A percentile compares a stretch with the other conserved stretches of the same genome.
Conservation (phyloP, 2,888 invertebrate genomes). For the Coremacera marginata region DNA sequence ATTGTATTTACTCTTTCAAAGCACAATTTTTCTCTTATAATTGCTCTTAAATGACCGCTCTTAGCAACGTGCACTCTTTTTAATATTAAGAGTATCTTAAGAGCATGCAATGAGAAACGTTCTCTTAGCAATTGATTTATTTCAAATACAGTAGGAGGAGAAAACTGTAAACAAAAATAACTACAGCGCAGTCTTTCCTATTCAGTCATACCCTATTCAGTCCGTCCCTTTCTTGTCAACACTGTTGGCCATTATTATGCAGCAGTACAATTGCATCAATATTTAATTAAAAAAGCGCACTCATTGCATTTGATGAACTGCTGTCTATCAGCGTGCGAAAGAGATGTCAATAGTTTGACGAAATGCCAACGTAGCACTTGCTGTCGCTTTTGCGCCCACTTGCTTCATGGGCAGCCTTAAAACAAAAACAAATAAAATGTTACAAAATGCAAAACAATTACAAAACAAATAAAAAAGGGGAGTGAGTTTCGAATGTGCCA, state of each 20-base stretch:
- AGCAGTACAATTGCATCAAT: conserved; percentile 42
- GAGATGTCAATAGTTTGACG: conserved; percentile 12
- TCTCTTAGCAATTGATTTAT: conserved; percentile 9
- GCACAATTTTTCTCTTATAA: neutral
- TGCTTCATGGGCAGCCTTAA: conserved; percentile 4
- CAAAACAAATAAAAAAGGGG: neutral
- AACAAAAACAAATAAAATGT: neutral
- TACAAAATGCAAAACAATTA: neutral
- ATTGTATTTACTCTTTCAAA: neutral
- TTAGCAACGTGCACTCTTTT: too few species aligned
- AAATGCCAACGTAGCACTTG: neutral
- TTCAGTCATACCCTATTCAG: neutral
- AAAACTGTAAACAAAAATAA: conserved; percentile 22
- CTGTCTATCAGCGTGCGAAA: conserved; percentile 62
- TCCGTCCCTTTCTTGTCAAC: conserved; percentile 23
- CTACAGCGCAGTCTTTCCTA: neutral
- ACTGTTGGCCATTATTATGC: neutral
- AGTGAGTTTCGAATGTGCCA: conserved; percentile 13
- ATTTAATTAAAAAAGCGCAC: conserved; percentile 57
- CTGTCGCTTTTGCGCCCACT: conserved; percentile 10
- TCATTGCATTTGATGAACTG: conserved; percentile 62
- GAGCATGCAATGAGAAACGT: neutral
- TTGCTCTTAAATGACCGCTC: neutral
- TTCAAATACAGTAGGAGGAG: conserved; percentile 29
- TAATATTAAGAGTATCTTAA: too few species aligned